phyloP scores from a whole-genome alignment of 1,140 invertebrate genomes.

The Monochamus saltuarius region DNA sequence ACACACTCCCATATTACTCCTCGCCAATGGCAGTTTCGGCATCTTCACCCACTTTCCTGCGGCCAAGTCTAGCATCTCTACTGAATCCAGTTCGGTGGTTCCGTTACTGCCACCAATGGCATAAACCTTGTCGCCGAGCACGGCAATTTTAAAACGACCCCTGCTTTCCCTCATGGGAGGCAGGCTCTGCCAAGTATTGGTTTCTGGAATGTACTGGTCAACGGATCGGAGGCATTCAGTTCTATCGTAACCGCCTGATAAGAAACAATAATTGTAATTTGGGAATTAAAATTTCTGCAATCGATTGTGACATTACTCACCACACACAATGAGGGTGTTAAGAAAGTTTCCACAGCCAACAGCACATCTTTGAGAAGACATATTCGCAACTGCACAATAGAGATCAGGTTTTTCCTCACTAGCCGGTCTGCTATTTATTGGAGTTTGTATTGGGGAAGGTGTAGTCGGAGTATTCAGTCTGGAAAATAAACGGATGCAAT shows the following conservation, averaged over 20 bases:
- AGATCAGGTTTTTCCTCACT: slow-evolving; percentile 56
- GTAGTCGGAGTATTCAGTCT: slow-evolving; percentile 56
- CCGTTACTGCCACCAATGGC: slow-evolving; percentile 81
- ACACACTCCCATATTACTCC: slow-evolving; percentile 74
- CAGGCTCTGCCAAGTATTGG: slow-evolving; percentile 68
- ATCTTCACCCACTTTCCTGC: slow-evolving; percentile 64
- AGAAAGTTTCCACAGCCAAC: slow-evolving; percentile 71
- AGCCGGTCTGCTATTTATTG: slow-evolving; percentile 43
- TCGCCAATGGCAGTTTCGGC: slow-evolving; percentile 63
- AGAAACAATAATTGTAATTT: neutral
- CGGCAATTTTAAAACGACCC: slow-evolving; percentile 74
- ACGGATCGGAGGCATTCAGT: slow-evolving; percentile 77
- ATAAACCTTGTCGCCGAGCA: slow-evolving; percentile 67
- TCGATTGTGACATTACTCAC: slow-evolving; percentile 51
- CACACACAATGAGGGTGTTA: slow-evolving; percentile 71
- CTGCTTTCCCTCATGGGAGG: slow-evolving; percentile 69
- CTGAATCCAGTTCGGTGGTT: slow-evolving; percentile 66
- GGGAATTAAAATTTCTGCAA: slow-evolving; percentile 1
- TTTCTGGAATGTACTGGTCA: slow-evolving; percentile 70
- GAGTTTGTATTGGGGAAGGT: slow-evolving; percentile 50
- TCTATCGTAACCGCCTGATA: slow-evolving; percentile 80
- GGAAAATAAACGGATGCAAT: slow-evolving; percentile 37
- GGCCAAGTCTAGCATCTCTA: slow-evolving; percentile 64
- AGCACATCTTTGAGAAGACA: slow-evolving; percentile 71
- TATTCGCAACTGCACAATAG: slow-evolving; percentile 65